Evolutionary conservation across 1,140 invertebrate species (phyloP).

Genomic region (Helicoverpa armigera): DNA sequence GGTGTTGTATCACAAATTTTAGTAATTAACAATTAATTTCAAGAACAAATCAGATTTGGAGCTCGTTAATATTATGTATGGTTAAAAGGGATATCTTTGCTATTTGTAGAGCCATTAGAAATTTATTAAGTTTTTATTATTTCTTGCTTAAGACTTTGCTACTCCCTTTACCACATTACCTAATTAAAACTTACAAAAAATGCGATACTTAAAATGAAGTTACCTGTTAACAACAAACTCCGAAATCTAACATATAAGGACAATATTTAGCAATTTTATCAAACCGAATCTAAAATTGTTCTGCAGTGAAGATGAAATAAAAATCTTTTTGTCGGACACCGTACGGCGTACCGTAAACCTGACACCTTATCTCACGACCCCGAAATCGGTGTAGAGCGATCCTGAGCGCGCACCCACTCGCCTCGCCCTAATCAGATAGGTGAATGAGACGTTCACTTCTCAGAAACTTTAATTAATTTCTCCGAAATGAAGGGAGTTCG

Average conservation of each 20-base stretch:
- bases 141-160: too few species aligned
- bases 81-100: too few species aligned
- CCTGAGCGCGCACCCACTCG: slow-evolving; percentile 47
- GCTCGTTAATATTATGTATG: too few species aligned
- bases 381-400: slow-evolving; percentile 34
- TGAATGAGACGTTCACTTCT: slow-evolving; percentile 67
- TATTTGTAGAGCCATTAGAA: too few species aligned
- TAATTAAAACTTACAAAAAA: too few species aligned
- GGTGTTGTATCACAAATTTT: too few species aligned
- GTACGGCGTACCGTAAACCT: slow-evolving; percentile 50
- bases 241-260: neutral
- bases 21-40: too few species aligned
- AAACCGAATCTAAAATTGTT: neutral
- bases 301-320: slow-evolving; percentile 26
- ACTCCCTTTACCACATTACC: too few species aligned
- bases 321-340: slow-evolving; percentile 46
- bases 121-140: too few species aligned
- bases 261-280: neutral
- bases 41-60: too few species aligned
- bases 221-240: too few species aligned
- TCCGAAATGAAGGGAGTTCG: slow-evolving; percentile 67
- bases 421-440: slow-evolving; percentile 71
- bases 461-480: slow-evolving; percentile 79
- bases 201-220: too few species aligned
- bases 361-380: slow-evolving; percentile 54